These are phyloP conservation scores for Leptonema lineaticorne DNA, from an alignment of 1,140 invertebrate species.

Conservation along the genomic window DNA sequence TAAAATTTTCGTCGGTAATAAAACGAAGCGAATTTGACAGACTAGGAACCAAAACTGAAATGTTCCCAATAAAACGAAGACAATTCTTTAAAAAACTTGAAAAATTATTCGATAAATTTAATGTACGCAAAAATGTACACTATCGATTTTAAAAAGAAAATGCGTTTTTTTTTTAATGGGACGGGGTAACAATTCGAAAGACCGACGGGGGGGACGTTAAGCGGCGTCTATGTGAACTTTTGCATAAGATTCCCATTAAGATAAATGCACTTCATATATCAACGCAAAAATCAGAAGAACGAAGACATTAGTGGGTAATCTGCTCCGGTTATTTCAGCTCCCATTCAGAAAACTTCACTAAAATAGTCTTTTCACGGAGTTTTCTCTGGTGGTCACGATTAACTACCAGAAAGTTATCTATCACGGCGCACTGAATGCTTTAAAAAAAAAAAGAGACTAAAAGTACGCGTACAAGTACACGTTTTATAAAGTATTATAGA, in stretches of 20 bases:
- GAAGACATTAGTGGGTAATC: slow-evolving; percentile 22
- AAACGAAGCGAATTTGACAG: slow-evolving; percentile 13
- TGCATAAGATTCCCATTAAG: slow-evolving; percentile 16
- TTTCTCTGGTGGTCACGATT: slow-evolving; percentile 9
- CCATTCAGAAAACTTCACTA: slow-evolving; percentile 8
- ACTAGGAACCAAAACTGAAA: neutral
- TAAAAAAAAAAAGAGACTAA: slow-evolving; percentile 8
- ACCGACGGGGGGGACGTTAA: neutral
- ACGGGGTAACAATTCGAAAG: neutral
- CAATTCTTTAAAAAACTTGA: neutral
- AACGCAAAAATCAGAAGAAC: slow-evolving; percentile 14
- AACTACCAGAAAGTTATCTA: slow-evolving; percentile 21
- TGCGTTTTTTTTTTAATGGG: neutral
- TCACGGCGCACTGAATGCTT: slow-evolving; percentile 12
- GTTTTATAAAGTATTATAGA: too few species aligned
- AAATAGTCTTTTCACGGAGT: slow-evolving; percentile 13
- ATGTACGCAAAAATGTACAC: slow-evolving; percentile 1
- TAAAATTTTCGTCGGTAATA: slow-evolving; percentile 29
- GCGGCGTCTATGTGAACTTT: slow-evolving; percentile 2
- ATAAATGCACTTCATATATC: slow-evolving; percentile 19
- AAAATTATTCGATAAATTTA: slow-evolving; percentile 1
- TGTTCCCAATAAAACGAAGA: neutral
- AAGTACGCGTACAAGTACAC: too few species aligned
- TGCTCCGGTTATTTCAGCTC: slow-evolving; percentile 16
- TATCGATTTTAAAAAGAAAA: neutral